These are phyloP conservation scores for Bos indicus DNA, from an alignment of 2,113 vertebrate genomes.

Conservation along the genomic window DNA sequence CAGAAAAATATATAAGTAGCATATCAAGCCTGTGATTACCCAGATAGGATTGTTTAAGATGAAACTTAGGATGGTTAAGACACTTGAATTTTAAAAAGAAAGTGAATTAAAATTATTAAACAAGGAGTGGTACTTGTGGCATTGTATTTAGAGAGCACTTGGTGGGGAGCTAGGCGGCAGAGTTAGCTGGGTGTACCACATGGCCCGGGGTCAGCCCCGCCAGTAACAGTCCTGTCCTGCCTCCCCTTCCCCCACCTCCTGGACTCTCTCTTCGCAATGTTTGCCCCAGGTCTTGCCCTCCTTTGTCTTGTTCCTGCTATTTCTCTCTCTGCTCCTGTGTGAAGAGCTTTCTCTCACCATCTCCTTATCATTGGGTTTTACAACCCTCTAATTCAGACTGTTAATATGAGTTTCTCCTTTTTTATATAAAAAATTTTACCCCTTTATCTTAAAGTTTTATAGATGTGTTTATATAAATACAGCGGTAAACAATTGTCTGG, in stretches of 20 bases:
- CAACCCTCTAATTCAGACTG: neutral
- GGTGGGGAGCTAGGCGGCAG: neutral
- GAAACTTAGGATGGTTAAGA: neutral
- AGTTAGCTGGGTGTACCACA: neutral
- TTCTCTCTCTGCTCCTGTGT: neutral
- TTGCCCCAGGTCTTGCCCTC: neutral
- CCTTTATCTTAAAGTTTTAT: neutral
- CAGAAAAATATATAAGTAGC: neutral
- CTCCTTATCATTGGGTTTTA: neutral
- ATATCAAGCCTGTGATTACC: neutral
- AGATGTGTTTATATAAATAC: neutral
- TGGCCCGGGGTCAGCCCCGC: neutral
- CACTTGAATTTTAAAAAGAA: neutral
- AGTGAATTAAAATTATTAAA: neutral
- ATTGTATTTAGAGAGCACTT: neutral
- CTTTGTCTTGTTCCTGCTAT: neutral
- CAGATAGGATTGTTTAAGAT: neutral
- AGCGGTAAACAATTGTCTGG: neutral
- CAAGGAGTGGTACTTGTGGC: neutral
- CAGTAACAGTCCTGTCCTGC: neutral
- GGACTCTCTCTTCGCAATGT: neutral
- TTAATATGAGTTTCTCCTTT: neutral
- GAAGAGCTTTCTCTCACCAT: neutral
- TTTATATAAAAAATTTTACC: neutral
- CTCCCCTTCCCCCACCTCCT: too few relatives aligned